Evolutionary conservation across 2,797 vertebrate genomes (phyloP).

Genomic region (Mionectes olivaceus): DNA sequence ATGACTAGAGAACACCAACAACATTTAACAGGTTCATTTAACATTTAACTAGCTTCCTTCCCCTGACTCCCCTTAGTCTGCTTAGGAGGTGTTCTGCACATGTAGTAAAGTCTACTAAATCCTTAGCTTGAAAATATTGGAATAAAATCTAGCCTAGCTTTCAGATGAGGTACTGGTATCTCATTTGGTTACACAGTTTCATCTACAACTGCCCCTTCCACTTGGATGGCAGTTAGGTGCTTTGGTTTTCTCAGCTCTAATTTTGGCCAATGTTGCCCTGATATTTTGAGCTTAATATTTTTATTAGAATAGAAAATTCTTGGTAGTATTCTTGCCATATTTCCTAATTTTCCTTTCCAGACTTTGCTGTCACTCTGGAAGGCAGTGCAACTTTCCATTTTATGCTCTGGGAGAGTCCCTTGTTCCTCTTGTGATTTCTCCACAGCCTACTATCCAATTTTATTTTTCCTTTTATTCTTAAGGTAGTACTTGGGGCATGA

Average conservation of each 20-base stretch:
- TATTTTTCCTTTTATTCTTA: background rate
- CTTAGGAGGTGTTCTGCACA: background rate
- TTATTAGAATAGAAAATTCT: background rate
- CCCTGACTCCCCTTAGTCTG: background rate
- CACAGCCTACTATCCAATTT: background rate
- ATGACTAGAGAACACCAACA: background rate
- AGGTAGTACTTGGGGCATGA: background rate
- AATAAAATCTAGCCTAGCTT: background rate
- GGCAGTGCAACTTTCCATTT: background rate
- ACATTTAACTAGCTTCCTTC: background rate
- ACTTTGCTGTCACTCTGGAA: background rate
- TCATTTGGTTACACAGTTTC: background rate
- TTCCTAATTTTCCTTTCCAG: background rate
- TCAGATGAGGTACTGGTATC: background rate
- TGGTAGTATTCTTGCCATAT: background rate
- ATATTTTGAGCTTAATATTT: background rate
- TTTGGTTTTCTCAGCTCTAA: background rate
- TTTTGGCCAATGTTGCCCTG: background rate
- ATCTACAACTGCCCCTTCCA: background rate
- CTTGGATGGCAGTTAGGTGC: background rate
- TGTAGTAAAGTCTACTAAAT: background rate
- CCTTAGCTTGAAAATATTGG: background rate
- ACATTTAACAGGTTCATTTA: background rate
- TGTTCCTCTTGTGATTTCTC: background rate
- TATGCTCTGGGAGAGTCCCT: background rate